Evolutionary conservation across 1,140 invertebrate species (phyloP).

Genomic region (Aphidius ervi): DNA sequence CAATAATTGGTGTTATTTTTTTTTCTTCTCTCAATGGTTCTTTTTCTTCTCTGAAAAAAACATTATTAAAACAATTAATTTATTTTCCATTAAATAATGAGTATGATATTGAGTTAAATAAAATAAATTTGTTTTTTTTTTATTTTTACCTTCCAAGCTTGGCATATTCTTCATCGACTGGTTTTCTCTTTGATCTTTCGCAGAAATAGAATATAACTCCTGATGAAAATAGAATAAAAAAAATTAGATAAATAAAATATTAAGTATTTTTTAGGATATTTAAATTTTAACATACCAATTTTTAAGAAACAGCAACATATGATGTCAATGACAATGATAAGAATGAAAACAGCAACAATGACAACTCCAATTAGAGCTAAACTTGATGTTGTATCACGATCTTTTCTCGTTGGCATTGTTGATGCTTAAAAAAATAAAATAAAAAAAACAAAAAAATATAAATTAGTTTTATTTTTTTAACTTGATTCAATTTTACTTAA

Average conservation of each 20-base stretch:
- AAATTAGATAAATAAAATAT: not conserved
- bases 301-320: constrained; percentile 66
- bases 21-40: constrained; percentile 68
- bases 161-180: constrained; percentile 71
- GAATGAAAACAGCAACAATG: constrained; percentile 66
- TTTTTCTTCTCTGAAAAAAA: constrained; percentile 69
- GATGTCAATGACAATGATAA: constrained; percentile 74
- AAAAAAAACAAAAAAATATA: constrained; percentile 30
- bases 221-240: constrained; percentile 33
- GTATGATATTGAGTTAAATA: not conserved
- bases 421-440: constrained; percentile 51
- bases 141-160: constrained; percentile 74
- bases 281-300: constrained; percentile 42
- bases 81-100: not conserved
- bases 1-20: constrained; percentile 57
- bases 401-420: constrained; percentile 55
- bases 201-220: constrained; percentile 72
- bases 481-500: constrained; percentile 1
- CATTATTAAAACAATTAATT: constrained; percentile 17
- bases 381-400: constrained; percentile 63
- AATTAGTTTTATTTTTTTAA: not conserved
- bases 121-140: constrained; percentile 2
- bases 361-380: constrained; percentile 75
- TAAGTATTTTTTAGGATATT: too few species aligned
- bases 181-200: constrained; percentile 61